Conservation (phyloP, 2,888 invertebrate species). For the Dromius quadrimaculatus region DNA sequence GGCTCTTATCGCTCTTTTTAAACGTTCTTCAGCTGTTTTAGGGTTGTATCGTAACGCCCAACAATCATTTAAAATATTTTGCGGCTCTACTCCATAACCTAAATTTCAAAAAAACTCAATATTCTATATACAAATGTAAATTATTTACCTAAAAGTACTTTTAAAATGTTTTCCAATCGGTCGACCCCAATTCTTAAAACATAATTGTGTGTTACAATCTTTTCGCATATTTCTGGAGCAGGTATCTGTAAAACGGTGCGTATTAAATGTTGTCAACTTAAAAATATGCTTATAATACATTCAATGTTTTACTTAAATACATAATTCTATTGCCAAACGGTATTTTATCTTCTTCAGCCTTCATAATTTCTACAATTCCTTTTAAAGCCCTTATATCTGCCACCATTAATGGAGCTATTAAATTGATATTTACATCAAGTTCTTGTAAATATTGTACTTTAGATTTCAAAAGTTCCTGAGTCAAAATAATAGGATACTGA, state of each 20-base stretch:
- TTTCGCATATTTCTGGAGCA: constrained; percentile 56
- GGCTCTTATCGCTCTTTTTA: constrained; percentile 61
- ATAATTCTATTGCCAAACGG: constrained; percentile 55
- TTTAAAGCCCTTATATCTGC: constrained; percentile 54
- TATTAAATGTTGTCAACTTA: not conserved
- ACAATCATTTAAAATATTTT: constrained; percentile 64
- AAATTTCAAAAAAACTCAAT: constrained; percentile 41
- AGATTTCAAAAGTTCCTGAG: constrained; percentile 55
- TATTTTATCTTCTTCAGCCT: constrained; percentile 45
- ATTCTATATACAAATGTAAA: constrained; percentile 1
- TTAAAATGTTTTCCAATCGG: constrained; percentile 53
- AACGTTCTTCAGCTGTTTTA: constrained; percentile 60
- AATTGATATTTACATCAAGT: constrained; percentile 59
- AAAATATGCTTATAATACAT: constrained; percentile 55
- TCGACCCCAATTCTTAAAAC: constrained; percentile 54
- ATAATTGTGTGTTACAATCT: constrained; percentile 55
- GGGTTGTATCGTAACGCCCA: constrained; percentile 66
- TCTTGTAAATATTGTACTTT: constrained; percentile 59
- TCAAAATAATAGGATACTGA: constrained; percentile 60
- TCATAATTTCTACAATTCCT: constrained; percentile 53
- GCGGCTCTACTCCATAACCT: constrained; percentile 62
- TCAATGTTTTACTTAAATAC: constrained; percentile 57
- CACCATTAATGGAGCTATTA: constrained; percentile 58
- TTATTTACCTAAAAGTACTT: constrained; percentile 41
- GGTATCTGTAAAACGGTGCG: constrained; percentile 57